Evolutionary conservation across 2,113 vertebrate species (phyloP), one percentile per base, ranked within the genome.

Genomic region (Myrmophylax atrothorax): DNA sequence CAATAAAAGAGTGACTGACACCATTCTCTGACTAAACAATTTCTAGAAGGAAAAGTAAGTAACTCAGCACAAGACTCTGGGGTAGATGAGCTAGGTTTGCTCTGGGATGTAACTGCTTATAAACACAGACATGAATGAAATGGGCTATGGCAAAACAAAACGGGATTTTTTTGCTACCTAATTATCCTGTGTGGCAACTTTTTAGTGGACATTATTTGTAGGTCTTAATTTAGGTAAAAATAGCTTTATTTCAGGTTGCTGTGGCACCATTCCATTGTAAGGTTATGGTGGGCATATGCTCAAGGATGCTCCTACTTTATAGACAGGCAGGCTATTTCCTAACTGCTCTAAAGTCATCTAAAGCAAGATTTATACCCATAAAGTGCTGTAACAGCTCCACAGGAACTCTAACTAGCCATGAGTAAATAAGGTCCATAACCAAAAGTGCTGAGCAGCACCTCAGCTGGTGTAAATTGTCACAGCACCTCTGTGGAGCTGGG

Each of bases 381-480:
- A 49, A 12, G 28, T 15, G 62, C 66, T 2, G 4, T 52, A 87
- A 91, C 60, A 84, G 84, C 77, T 91, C 91, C 93, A 84, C 31
- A 60, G 94, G 91, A 95, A 28, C 87, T 87, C 87, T 92, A 89
- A 84, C 95, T 72, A 91, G 69, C 89, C 80, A 28, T 4, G 35
- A 89, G 93, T 84, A 87, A 92, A 87, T 64, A 91, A 75, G 62
- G 84, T 66, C 80, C 87, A 69, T 92, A 94, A 94, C 76, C 80
- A 91, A 96, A 95, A 93, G 47, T 12, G 40, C 93, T 95, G 93
- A 93, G 86, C 84, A 92, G 77, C 87, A 90, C 69, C 89, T 94
- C 89, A 81, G 69, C 52, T 74, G 52, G 69, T 72, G 60, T 89
- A 92, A 92, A 94, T 81, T 78, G 79, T 55, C 87, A 79, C 60